Base-by-base conservation (phyloP, 2,113 vertebrate species). In the Grantiella picta region DNA sequence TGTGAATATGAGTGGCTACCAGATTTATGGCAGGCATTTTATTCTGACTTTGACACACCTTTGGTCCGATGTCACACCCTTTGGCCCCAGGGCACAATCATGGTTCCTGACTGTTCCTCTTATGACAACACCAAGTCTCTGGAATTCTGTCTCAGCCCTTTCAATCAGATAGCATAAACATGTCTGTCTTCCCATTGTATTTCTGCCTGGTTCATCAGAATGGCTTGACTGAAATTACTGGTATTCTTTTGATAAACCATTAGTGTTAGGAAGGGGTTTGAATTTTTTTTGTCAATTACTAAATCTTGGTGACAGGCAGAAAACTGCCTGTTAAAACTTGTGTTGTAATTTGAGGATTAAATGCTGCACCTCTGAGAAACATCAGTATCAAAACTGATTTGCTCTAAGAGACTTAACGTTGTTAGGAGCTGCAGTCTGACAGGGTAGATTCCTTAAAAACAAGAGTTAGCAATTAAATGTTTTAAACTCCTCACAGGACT, bases 331-430 rank as follows among this genome's bases (percentile, higher is more conserved):
- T 99, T 98, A 97, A 96, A 98, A 99, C 99, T 98, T 98, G 99
- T 94, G 91, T 94, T 96, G 98, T 98, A 99, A 98, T 99, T 98
- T 98, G 98, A 98, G 98, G 98, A 99, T 99, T 98, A 99, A 98
- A 98, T 97, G 97, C 98, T 98, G 98, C 97, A 93, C 98, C 98
- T 98, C 98, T 98, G 98, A 98, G 95, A 97, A 98, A 98, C 96
- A 95, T 96, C 92, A 95, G 97, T 98, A 98, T 97, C 98, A 95
- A 83, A 97, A 96, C 95, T 93, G 95, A 98, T 97, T 95, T 91
- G 94, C 94, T 97, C 75, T 94, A 69, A 85, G 86, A 98, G 95
- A 97, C 89, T 88, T 81, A 87, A 91, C 4, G 1, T 94, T 95
- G 82, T 97, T 94, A 94, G 96, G 93, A 96, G 86, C 85, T 95